Conservation (phyloP, 2,888 invertebrate species). For the Rhopalosiphum nymphaeae region DNA sequence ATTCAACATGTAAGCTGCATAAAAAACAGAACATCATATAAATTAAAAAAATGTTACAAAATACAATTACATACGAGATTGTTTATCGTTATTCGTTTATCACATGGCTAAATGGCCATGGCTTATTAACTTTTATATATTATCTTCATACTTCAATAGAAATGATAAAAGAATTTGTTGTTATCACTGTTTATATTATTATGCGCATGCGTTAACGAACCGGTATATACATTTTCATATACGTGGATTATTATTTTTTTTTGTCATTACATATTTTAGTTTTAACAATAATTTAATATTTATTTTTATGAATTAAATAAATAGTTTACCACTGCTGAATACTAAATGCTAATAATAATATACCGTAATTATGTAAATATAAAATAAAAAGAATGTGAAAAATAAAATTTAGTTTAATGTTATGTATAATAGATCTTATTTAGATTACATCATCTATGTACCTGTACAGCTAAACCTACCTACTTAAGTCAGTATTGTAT, state of each 20-base stretch:
- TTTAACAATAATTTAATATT: neutral
- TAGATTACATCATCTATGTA: neutral
- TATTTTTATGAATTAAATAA: neutral
- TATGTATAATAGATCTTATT: neutral
- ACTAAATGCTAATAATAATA: neutral
- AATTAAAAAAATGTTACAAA: neutral
- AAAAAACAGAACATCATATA: neutral
- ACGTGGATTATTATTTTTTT: conserved; percentile 32
- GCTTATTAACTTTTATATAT: too few relatives aligned
- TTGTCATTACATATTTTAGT: too few relatives aligned
- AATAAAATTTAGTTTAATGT: neutral
- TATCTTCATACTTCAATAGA: neutral
- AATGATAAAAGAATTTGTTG: neutral
- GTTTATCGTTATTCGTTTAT: neutral
- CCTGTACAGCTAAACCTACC: neutral
- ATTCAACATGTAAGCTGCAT: neutral
- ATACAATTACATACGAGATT: neutral
- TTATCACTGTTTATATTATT: neutral
- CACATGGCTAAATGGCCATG: too few relatives aligned
- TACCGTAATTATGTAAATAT: neutral
- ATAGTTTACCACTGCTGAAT: neutral
- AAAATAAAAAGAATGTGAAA: neutral
- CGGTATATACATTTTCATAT: conserved; percentile 8
- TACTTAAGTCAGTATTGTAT: neutral
- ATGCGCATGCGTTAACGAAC: conserved; percentile 25